Evolutionary conservation across 2,888 invertebrate species (phyloP).

Genomic region (Calameuta filiformis): DNA sequence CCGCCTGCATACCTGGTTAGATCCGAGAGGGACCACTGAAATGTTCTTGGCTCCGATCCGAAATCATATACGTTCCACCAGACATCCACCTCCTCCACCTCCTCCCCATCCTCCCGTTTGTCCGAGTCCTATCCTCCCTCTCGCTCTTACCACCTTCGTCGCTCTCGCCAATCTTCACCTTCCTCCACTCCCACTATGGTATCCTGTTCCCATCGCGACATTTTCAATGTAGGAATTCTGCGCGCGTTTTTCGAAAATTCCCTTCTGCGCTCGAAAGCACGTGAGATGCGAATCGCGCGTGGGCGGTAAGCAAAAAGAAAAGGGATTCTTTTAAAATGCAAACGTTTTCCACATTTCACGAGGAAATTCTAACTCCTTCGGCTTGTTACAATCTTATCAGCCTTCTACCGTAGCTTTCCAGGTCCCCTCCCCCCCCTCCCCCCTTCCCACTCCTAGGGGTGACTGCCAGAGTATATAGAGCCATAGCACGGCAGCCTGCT

Average conservation of each 20-base stretch:
- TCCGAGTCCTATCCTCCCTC: conserved; percentile 7
- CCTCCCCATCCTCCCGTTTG: conserved; percentile 16
- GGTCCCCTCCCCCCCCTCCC: neutral
- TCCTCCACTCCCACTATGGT: conserved; percentile 7
- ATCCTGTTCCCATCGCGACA: neutral
- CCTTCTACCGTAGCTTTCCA: conserved; percentile 33
- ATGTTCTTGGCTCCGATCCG: conserved; percentile 59
- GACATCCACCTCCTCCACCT: conserved; percentile 7
- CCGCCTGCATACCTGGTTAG: conserved; percentile 62
- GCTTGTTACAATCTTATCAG: conserved; percentile 57
- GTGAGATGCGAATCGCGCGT: neutral
- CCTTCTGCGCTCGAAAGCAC: neutral
- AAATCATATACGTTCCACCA: conserved; percentile 50
- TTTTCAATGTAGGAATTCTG: conserved; percentile 18
- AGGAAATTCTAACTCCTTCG: conserved; percentile 59
- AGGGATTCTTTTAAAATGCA: conserved; percentile 48
- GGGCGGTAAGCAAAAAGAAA: conserved; percentile 17
- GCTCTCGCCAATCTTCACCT: conserved; percentile 15
- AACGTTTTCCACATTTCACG: conserved; percentile 49
- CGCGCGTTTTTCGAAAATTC: neutral
- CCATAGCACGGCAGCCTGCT: conserved; percentile 37
- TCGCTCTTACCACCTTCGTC: conserved; percentile 20
- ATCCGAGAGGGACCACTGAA: conserved; percentile 55
- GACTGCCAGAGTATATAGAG: conserved; percentile 10
- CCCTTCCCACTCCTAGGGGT: neutral